Base-by-base conservation (phyloP, 2,797 vertebrate species). In the Aphelocoma californica region DNA sequence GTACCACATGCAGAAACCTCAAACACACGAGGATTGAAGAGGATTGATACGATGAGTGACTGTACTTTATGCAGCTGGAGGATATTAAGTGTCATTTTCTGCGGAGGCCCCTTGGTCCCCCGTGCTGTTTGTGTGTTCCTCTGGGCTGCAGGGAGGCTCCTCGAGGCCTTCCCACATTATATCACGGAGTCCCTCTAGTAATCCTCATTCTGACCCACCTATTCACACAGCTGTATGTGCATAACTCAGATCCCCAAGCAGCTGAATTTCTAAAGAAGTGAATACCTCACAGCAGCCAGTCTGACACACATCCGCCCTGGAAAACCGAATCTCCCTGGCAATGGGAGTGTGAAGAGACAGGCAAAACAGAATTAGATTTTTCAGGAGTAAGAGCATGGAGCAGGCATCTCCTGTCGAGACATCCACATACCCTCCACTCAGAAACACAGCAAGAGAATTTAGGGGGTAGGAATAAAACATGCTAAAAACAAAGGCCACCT, bases 261-360 rank as follows among this genome's bases (percentile, higher is more conserved):
- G 54, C 8, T 81, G 86, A 60, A 84, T 86, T 92, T 86, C 92
- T 70, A 93, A 96, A 78, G 88, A 64, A 90, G 34, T 17, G 31
- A 81, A 38, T 54, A 38, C 24, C 72, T 88, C 53, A 23, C 54
- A 72, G 72, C 50, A 82, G 81, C 58, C 69, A 56, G 77, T 60
- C 86, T 73, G 62, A 48, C 24, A 58, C 26, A 69, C 62, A 54
- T 86, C 81, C 72, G 47, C 40, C 58, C 28, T 19, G 38, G 31
- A 58, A 82, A 92, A 71, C 32, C 12, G 18, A 34, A n/a, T 26
- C 40, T 86, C 60, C 74, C 38, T 48, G 85, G 87, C 51, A 45
- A 54, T 31, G 36, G 34, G 40, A 71, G 44, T 57, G 72, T 4
- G 9, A 87, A n/a, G 26, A 53, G 28, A 42, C 34, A 84, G 23